These are phyloP conservation scores for Odontophorus gujanensis DNA, from an alignment of 2,113 vertebrate species.

Conservation along the genomic window DNA sequence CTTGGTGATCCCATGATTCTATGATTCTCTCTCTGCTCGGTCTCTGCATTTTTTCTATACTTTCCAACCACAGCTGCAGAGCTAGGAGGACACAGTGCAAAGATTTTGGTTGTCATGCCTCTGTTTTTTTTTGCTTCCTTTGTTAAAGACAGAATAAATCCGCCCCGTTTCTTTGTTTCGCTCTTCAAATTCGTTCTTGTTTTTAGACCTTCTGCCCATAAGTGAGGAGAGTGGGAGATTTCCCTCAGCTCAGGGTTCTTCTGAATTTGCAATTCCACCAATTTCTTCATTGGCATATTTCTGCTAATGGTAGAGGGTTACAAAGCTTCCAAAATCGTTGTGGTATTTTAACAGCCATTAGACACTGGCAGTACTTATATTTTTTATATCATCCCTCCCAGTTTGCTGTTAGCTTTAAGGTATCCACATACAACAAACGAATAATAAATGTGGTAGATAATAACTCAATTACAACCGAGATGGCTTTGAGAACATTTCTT, in stretches of 20 bases:
- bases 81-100: background rate
- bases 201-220: background rate
- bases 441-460: background rate
- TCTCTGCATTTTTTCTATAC: background rate
- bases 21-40: background rate
- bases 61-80: background rate
- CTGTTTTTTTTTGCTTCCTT: background rate
- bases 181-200: background rate
- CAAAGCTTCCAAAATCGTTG: background rate
- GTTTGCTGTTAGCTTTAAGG: background rate
- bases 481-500: slow-evolving; percentile 4
- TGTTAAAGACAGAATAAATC: background rate
- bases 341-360: background rate
- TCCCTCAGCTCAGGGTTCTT: background rate
- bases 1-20: too few species aligned
- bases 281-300: background rate
- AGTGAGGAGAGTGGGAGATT: background rate
- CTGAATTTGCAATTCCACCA: background rate
- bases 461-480: background rate
- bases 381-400: background rate
- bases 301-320: background rate
- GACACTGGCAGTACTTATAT: background rate
- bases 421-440: background rate
- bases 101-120: background rate
- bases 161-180: background rate